A percentile compares a stretch with the other conserved stretches of the same genome.
Conservation (phyloP, 2,113 vertebrate genomes). For the Macrotis lagotis region DNA sequence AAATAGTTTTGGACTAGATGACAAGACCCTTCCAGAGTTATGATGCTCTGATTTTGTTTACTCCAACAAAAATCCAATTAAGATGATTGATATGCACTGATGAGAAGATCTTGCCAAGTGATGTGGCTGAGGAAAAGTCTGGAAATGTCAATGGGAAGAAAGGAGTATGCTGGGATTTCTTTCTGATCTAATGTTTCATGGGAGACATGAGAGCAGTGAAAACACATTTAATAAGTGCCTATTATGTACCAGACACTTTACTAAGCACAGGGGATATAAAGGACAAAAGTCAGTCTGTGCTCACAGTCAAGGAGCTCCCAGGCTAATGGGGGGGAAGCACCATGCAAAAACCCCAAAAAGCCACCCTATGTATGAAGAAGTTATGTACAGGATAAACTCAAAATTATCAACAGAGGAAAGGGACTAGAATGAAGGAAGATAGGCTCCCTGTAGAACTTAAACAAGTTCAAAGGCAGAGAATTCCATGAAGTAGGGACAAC, state of each 20-base stretch:
- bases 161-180: neutral
- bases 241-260: no score
- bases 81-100: no score
- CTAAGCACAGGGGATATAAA: neutral
- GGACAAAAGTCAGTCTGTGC: neutral
- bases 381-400: neutral
- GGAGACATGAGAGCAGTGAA: neutral
- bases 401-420: neutral
- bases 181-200: neutral
- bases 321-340: neutral
- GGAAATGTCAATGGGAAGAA: neutral
- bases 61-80: no score
- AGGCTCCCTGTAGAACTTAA: no score
- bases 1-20: no score
- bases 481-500: no score
- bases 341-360: neutral
- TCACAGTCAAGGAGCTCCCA: neutral
- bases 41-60: no score
- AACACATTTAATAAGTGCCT: neutral
- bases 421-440: neutral
- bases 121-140: neutral
- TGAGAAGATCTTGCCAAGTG: neutral
- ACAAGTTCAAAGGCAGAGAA: no score
- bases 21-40: no score
- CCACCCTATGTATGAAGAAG: neutral